A percentile compares a stretch with the other conserved stretches of the same genome.
phyloP scores from a whole-genome alignment of 2,113 vertebrate genomes.

The Atlantisia rogersi region DNA sequence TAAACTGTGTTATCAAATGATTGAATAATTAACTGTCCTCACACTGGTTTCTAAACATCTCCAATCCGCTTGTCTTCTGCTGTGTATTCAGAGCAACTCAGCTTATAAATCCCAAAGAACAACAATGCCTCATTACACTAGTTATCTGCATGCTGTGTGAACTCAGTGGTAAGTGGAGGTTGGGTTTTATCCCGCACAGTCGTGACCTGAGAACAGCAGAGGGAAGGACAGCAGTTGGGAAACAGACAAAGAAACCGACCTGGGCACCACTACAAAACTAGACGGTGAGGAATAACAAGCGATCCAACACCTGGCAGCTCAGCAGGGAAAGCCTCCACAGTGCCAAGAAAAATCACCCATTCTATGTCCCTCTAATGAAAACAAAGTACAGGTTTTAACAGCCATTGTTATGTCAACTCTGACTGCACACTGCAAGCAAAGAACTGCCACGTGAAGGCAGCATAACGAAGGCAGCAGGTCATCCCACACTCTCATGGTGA shows the following conservation, averaged over 20 bases:
- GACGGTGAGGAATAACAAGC: not conserved
- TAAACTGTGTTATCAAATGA: not conserved
- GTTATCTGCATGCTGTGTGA: not conserved
- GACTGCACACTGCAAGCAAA: not conserved
- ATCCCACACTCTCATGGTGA: fast-evolving
- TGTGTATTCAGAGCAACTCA: not conserved
- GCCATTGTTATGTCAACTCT: not conserved
- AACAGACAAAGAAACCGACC: not conserved
- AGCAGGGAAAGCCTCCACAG: not conserved
- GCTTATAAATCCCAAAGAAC: not conserved
- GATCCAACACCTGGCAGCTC: not conserved
- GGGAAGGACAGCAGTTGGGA: not conserved
- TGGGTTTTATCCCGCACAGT: not conserved
- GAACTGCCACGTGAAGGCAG: not conserved
- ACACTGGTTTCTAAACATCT: not conserved
- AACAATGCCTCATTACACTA: fast-evolving
- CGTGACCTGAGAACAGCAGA: not conserved
- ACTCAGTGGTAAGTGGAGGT: not conserved
- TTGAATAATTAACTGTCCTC: not conserved
- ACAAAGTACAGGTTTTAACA: not conserved
- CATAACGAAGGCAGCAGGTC: not conserved
- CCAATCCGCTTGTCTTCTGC: not conserved
- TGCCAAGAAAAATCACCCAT: not conserved
- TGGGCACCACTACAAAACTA: not conserved
- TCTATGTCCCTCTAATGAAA: not conserved